Conservation (phyloP, 2,113 vertebrate species). For the Proteles cristata region DNA sequence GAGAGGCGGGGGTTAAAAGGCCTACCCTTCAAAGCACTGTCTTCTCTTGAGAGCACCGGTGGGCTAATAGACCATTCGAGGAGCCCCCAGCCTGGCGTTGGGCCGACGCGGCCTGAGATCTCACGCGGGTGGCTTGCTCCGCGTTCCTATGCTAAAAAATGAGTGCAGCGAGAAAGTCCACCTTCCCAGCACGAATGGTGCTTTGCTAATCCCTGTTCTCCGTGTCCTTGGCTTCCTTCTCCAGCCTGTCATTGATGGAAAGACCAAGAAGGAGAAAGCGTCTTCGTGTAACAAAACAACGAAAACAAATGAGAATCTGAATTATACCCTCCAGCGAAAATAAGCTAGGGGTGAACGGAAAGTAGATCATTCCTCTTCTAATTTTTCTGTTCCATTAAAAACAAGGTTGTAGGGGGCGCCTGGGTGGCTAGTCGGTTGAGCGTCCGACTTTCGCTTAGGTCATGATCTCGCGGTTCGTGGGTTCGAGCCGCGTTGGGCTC, state of each 20-base stretch:
- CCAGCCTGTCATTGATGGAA: constrained; percentile 83
- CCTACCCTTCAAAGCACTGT: background rate
- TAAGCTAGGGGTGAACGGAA: background rate
- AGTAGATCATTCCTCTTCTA: background rate
- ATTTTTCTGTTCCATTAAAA: background rate
- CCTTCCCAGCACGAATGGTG: constrained; percentile 78
- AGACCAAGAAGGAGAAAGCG: constrained; percentile 56
- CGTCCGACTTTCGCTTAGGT: no score
- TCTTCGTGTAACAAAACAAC: background rate
- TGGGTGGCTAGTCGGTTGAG: no score
- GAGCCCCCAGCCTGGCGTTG: constrained; percentile 52
- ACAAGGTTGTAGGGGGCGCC: no score
- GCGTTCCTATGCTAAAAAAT: constrained; percentile 83
- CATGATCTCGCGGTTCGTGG: no score
- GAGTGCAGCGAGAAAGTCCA: constrained; percentile 85
- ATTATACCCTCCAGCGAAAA: background rate
- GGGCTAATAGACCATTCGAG: constrained; percentile 79
- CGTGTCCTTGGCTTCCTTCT: constrained; percentile 80
- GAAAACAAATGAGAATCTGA: background rate
- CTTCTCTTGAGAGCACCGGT: background rate
- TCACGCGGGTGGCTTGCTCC: constrained; percentile 77
- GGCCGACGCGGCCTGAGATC: constrained; percentile 81
- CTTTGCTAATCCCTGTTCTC: constrained; percentile 69
- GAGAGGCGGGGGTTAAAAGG: background rate
- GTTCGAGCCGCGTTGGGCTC: no score